Percentiles rank a stretch among this genome's conserved stretches.
These are phyloP conservation scores for Spongia lamella DNA, from an alignment of 37 sponge, comb jelly and placozoan genomes.

Conservation along the genomic window DNA sequence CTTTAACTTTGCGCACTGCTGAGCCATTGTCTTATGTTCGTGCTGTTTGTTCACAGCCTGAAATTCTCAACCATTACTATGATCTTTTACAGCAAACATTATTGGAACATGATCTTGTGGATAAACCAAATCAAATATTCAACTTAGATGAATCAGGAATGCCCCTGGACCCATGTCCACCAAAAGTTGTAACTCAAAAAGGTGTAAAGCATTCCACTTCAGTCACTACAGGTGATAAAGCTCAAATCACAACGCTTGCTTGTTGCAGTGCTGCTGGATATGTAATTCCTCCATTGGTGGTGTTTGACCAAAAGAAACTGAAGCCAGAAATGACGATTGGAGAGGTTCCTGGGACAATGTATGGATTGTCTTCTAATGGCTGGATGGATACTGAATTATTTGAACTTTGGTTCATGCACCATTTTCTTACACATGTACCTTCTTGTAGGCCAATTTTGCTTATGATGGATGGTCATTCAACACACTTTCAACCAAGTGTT, in stretches of 20 bases:
- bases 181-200: not conserved
- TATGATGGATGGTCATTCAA: constrained; percentile 68
- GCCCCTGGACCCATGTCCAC: constrained; percentile 9
- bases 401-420: constrained; percentile 40
- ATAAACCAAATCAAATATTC: constrained; percentile 17
- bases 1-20: not conserved
- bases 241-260: constrained; percentile 61
- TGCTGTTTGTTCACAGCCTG: not conserved
- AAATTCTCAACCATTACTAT: constrained; percentile 8
- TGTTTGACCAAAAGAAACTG: constrained; percentile 30
- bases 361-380: constrained; percentile 47
- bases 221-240: constrained; percentile 17
- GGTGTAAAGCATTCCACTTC: not conserved
- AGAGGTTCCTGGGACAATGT: constrained; percentile 61
- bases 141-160: constrained; percentile 44
- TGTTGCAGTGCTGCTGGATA: constrained; percentile 45
- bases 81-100: constrained; percentile 12
- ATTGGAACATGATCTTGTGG: constrained; percentile 12
- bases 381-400: constrained; percentile 52
- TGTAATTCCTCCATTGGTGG: constrained; percentile 46
- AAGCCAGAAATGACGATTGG: constrained; percentile 4
- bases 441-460: constrained; percentile 61
- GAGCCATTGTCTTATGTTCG: not conserved
- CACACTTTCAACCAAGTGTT: constrained; percentile 31
- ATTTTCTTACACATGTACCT: too few species aligned